A percentile compares a stretch with the other conserved stretches of the same genome.
Evolutionary conservation across 2,888 invertebrate genomes (phyloP).

Genomic region (Pteria penguin): DNA sequence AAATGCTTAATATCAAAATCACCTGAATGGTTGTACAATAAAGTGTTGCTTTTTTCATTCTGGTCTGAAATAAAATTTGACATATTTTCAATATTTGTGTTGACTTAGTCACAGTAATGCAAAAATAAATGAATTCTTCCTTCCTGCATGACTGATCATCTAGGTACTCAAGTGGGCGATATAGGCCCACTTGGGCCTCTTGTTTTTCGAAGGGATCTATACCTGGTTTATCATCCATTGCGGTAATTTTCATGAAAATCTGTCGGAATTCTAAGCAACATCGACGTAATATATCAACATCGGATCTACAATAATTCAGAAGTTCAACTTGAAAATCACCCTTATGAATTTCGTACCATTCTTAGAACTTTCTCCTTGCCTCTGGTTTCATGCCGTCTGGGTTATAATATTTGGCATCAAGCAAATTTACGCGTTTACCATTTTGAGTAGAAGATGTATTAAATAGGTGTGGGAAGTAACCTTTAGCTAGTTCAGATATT

Average conservation of each 20-base stretch:
- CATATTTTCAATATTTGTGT: no score
- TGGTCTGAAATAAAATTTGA: no score
- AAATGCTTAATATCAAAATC: no score
- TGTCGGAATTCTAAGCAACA: conserved; percentile 12
- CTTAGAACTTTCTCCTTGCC: conserved; percentile 39
- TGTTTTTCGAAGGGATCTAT: no score
- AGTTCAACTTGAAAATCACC: conserved; percentile 54
- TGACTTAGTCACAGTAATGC: no score
- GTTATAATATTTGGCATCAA: conserved; percentile 44
- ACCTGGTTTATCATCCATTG: no score
- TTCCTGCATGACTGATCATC: no score
- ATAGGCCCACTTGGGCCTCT: no score
- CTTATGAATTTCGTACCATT: conserved; percentile 33
- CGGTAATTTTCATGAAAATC: conserved; percentile 10
- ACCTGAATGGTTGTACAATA: no score
- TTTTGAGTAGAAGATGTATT: conserved; percentile 45
- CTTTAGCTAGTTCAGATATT: conserved; percentile 40
- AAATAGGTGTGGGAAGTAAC: conserved; percentile 49
- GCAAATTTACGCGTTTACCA: conserved; percentile 30
- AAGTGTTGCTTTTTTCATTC: no score
- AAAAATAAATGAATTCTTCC: no score
- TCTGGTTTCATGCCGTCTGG: conserved; percentile 43
- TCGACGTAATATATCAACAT: conserved; percentile 18
- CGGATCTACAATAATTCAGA: conserved; percentile 47
- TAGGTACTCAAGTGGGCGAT: no score